These are phyloP conservation scores for Sminthurides aquaticus DNA, from an alignment of 2,888 invertebrate genomes.

Conservation along the genomic window DNA sequence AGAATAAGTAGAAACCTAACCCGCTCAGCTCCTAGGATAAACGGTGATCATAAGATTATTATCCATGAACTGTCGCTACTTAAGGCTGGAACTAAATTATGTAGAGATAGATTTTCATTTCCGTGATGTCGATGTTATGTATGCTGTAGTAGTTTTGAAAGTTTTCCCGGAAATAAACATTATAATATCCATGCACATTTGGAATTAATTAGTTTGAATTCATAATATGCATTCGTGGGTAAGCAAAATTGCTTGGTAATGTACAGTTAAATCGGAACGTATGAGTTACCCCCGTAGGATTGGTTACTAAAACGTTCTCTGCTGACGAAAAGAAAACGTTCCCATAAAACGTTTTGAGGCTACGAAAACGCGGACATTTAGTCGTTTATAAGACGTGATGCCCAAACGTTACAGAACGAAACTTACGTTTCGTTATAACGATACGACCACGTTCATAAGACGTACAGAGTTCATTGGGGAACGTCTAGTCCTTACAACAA, in stretches of 20 bases:
- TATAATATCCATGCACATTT: background rate
- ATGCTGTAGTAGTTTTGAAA: too few relatives aligned
- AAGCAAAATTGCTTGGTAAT: background rate
- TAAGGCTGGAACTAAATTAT: too few relatives aligned
- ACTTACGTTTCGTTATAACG: background rate
- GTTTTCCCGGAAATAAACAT: too few relatives aligned
- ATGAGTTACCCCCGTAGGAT: too few relatives aligned
- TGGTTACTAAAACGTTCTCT: background rate
- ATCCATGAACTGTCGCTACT: too few relatives aligned
- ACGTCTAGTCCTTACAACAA: too few relatives aligned
- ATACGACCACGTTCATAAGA: background rate
- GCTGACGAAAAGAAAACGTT: background rate
- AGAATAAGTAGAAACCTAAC: too few relatives aligned
- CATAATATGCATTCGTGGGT: background rate
- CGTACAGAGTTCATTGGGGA: background rate
- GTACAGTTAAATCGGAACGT: background rate
- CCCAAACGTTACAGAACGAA: background rate
- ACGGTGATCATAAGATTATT: too few relatives aligned
- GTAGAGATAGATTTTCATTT: too few relatives aligned
- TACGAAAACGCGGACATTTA: background rate
- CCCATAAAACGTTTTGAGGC: background rate
- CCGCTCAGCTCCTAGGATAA: too few relatives aligned
- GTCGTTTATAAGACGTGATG: background rate
- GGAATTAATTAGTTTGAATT: background rate
- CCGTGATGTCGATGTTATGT: too few relatives aligned